Percentiles rank a stretch among this genome's conserved stretches.
Conservation (phyloP, 2,113 vertebrate species). For the Apus apus region DNA sequence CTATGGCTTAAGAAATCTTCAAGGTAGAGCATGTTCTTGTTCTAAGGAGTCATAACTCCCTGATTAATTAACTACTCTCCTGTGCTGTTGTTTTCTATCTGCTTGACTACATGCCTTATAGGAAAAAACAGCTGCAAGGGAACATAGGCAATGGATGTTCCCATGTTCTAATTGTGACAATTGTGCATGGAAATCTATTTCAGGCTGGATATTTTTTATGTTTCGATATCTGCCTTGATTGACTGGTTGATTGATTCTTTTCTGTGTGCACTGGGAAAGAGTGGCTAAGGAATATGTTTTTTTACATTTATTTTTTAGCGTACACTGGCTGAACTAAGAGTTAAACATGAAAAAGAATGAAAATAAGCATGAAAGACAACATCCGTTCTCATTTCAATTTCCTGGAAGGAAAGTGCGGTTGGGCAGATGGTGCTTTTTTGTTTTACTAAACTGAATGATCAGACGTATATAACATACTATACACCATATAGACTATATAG, state of each 20-base stretch:
- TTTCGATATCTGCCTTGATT: neutral
- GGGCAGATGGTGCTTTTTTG: conserved; percentile 78
- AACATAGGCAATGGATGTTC: neutral
- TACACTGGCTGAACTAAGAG: conserved; percentile 57
- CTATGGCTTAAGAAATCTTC: neutral
- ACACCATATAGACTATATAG: conserved; percentile 1
- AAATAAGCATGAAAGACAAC: conserved; percentile 76
- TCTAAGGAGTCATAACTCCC: neutral
- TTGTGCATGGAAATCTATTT: neutral
- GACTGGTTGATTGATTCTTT: too few relatives aligned
- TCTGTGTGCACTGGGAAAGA: neutral
- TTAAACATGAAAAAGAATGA: conserved; percentile 62
- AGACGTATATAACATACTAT: conserved; percentile 69
- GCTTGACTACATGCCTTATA: neutral
- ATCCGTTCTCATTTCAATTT: conserved; percentile 84
- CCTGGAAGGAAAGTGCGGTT: conserved; percentile 81
- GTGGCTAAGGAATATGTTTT: neutral
- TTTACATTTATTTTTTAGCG: conserved; percentile 37
- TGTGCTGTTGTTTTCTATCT: neutral
- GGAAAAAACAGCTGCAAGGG: neutral
- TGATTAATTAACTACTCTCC: neutral
- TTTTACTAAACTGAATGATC: conserved; percentile 72
- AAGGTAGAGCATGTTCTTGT: neutral
- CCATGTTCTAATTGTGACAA: neutral
- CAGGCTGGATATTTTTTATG: neutral